Conservation (phyloP, 2,113 vertebrate genomes). For the Pteruthius melanotis region DNA sequence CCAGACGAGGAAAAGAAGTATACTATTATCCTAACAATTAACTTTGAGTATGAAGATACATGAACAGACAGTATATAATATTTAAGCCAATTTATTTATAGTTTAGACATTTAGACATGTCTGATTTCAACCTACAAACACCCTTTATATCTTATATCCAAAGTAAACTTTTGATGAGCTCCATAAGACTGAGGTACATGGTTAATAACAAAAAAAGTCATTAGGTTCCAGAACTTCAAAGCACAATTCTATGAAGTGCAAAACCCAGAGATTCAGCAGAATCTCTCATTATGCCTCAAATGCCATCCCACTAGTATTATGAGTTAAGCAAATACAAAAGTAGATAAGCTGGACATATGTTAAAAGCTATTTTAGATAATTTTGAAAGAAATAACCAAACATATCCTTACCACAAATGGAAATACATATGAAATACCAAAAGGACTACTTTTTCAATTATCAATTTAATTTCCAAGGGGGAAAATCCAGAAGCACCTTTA, state of each 20-base stretch:
- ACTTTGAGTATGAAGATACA: background rate
- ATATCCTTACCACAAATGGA: background rate
- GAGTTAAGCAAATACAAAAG: constrained; percentile 8
- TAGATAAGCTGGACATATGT: background rate
- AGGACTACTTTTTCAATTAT: background rate
- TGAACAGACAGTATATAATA: background rate
- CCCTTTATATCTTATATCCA: background rate
- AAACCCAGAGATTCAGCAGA: background rate
- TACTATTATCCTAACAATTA: background rate
- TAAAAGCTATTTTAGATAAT: constrained; percentile 1
- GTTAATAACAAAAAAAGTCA: background rate
- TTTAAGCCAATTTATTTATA: background rate
- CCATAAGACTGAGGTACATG: background rate
- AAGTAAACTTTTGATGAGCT: background rate
- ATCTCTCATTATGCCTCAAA: background rate
- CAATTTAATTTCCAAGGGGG: background rate
- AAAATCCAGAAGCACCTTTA: background rate
- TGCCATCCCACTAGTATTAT: background rate
- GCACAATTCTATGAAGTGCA: background rate
- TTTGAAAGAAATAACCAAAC: background rate
- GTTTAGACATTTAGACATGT: background rate
- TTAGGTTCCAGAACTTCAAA: background rate
- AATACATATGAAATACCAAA: background rate
- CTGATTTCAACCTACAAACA: background rate
- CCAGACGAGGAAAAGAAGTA: background rate